Evolutionary conservation across 2,888 invertebrate species (phyloP), one percentile per base, ranked within the genome.

Genomic region (Pseudococcus longispinus): DNA sequence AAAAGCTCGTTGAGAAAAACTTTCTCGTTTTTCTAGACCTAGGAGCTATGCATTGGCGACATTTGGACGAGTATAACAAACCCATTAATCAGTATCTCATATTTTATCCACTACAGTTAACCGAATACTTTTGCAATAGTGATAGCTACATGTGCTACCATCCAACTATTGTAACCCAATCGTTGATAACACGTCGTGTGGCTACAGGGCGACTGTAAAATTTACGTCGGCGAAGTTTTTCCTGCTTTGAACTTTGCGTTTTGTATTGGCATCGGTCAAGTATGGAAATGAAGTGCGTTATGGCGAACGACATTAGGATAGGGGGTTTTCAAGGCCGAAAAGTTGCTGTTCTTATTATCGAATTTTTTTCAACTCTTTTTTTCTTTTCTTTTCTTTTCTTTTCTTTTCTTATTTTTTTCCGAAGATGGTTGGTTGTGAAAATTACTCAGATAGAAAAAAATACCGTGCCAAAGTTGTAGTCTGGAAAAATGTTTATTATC

Each of bases 31-130:
- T 80, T 80, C 77, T 80, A 80, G 77, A 80, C 77, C 77, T 80
- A 80, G 42, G 77, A 80, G 77, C 77, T 80, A 42, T 80, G 20
- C 85, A 85, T 32, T 70, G 85, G 85, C 85, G 85, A 85, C 85
- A 85, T 85, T 60, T 85, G 85, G 85, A 85, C 85, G 70, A 85
- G 42, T 80, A 80, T 70, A 85, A 85, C 42, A 44, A 85, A 65
- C 70, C 85, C 85, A 85, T 85, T 85, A 85, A 85, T 85, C 85
- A 85, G 85, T 70, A 85, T 85, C 85, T 85, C 70, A 85, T 84
- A 84, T 85, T 85, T 70, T 85, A 85, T 85, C 85, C 65, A 70
- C 23, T 46, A 85, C 70, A 70, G 65, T 85, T 85, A 70, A 85
- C 60, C 70, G 85, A 65, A 42, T 85, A 84, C 70, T 65, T 37